Evolutionary conservation across 2,888 invertebrate species (phyloP), one percentile per base, ranked within the genome.

Genomic region (Rambutsinella grinnellia): DNA sequence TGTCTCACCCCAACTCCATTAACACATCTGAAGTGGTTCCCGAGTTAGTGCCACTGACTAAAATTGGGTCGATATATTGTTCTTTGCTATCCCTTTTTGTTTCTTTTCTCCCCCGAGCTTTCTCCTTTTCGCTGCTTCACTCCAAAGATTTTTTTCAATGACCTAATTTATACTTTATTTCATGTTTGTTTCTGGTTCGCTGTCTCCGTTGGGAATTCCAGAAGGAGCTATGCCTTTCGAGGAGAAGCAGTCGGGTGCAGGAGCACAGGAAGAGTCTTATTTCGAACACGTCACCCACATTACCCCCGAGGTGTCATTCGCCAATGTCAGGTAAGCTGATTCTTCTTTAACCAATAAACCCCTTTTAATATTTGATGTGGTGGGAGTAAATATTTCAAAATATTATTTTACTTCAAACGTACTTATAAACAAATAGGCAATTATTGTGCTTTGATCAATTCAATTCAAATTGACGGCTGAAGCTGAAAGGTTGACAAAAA

Each of bases 251-350:
- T 84, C 88, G 90, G 78, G 89, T 90, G 63, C 84, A 84, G 46
- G 88, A 90, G 84, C 93, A 93, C 87, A 90, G 93, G 74, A 90
- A 93, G 85, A 93, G 93, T 85, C 90, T 93, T 84, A 91, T 93
- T 65, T 90, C 91, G 17, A 92, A 92, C 82, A 92, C 93, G 58
- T 93, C 93, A 66, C 93, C 93, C 26, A 91, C 91, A 62, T 87
- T 92, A 85, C 92, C 87, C 23, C 86, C 92, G 67, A 89, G 93
- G 87, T 93, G 93, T 84, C 93, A 93, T 87, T 93, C 93, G 56
- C 93, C 93, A 21, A 90, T 93, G 85, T 92, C 92, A 85, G 92
- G 90, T 86, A 85, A 82, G 82, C n/a, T 68, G 36, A n/a, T n/a
- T n/a, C n/a, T n/a, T n/a, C 36, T 36, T 8, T 36, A 36, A 13